Conservation (phyloP, 2,888 invertebrate genomes). For the Argynnis bischoffii region DNA sequence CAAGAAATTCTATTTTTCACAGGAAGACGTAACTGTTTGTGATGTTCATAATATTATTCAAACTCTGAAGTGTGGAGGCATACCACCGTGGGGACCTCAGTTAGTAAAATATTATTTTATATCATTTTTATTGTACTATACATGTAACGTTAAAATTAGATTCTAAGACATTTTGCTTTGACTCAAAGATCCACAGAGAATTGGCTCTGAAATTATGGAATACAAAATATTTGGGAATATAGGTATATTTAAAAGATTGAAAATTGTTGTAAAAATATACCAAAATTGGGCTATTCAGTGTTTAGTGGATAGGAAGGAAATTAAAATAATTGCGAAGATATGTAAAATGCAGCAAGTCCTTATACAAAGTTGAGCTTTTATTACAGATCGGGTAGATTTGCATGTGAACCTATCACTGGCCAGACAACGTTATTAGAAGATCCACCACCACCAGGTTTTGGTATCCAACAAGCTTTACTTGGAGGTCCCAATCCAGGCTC, state of each 20-base stretch:
- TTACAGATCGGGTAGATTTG: constrained; percentile 61
- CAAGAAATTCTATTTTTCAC: constrained; percentile 35
- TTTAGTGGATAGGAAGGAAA: too few relatives aligned
- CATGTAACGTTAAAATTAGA: too few relatives aligned
- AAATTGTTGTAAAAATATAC: too few relatives aligned
- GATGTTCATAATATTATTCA: constrained; percentile 66
- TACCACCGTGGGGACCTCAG: constrained; percentile 68
- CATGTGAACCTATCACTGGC: constrained; percentile 58
- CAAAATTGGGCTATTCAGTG: too few relatives aligned
- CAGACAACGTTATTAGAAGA: constrained; percentile 48
- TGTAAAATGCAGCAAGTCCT: background rate
- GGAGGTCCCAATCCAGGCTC: background rate
- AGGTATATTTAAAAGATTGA: too few relatives aligned
- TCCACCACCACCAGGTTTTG: constrained; percentile 59
- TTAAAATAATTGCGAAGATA: background rate
- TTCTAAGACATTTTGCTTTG: too few relatives aligned
- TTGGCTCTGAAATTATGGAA: too few relatives aligned
- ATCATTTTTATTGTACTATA: too few relatives aligned
- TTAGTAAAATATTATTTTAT: constrained; percentile 47
- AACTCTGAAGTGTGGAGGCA: constrained; percentile 55
- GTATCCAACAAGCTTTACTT: constrained; percentile 51
- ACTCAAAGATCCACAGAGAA: too few relatives aligned
- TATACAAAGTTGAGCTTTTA: background rate
- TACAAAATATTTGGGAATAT: too few relatives aligned
- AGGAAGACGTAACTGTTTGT: constrained; percentile 65